Evolutionary conservation across 2,888 invertebrate species (phyloP).

Genomic region (Nebria brevicollis): DNA sequence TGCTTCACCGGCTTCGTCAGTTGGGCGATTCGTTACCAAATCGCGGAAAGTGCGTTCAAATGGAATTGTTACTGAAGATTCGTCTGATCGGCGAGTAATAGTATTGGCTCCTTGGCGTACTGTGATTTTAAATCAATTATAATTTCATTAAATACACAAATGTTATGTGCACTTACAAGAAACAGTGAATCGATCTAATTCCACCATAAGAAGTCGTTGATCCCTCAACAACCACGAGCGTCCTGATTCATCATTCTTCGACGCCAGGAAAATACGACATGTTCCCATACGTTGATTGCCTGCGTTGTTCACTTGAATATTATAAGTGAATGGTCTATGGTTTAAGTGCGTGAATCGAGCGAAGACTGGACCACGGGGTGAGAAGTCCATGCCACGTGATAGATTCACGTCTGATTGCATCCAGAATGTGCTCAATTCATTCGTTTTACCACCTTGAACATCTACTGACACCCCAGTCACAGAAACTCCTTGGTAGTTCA

Average conservation of each 20-base stretch:
- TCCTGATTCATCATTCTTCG: constrained; percentile 71
- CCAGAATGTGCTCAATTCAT: constrained; percentile 76
- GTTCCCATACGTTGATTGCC: constrained; percentile 67
- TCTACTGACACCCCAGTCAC: constrained; percentile 68
- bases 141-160: no score
- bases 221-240: constrained; percentile 71
- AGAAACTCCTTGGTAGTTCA: constrained; percentile 70
- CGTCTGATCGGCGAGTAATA: constrained; percentile 71
- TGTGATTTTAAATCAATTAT: no score
- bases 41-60: constrained; percentile 82
- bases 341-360: constrained; percentile 80
- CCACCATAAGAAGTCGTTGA: constrained; percentile 74
- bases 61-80: constrained; percentile 83
- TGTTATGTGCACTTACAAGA: constrained; percentile 65
- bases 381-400: constrained; percentile 80
- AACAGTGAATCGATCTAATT: constrained; percentile 77
- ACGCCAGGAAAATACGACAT: constrained; percentile 74
- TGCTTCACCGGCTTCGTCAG: constrained; percentile 61
- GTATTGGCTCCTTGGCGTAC: constrained; percentile 74
- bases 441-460: constrained; percentile 63
- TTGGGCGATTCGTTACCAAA: constrained; percentile 69
- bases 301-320: constrained; percentile 70
- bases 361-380: constrained; percentile 75
- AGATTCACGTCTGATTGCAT: constrained; percentile 79
- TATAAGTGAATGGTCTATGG: constrained; percentile 74